Evolutionary conservation across 2,797 vertebrate genomes (phyloP), one percentile per base, ranked within the genome.

Genomic region (Spondyliosoma cantharus): DNA sequence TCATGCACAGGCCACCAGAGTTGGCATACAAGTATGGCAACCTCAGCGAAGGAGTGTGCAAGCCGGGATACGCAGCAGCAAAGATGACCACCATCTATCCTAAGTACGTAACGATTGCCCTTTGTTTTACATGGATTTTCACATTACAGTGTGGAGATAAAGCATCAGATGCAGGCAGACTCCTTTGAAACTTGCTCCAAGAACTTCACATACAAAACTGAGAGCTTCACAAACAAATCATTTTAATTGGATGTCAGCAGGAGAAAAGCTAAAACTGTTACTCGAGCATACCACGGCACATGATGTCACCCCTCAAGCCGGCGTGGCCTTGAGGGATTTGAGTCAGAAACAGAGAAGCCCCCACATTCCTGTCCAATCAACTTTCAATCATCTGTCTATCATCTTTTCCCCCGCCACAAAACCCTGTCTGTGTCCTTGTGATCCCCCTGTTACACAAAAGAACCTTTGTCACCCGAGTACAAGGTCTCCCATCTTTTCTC

Each of bases 11-110:
- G 93, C 95, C 97, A 90, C 93, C 88, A 61, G 97, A 97, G 83
- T 87, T 98, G 90, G 90, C 92, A 70, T 96, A 95, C 86, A 97
- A 96, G 90, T 97, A 97, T 52, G 95, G 96, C 84, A 98, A 98
- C 93, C 95, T 97, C 90, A 97, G 96, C 22, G 96, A 98, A 73
- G 97, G 96, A 81, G 80, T 85, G 70, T 98, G 97, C 94, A 98
- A 96, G 79, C 96, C 96, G 5, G 97, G 97, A 90, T 98, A 96
- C 53, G 95, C 96, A 67, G 96, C 96, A 74, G 96, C 96, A 45
- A 95, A 97, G 92, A 98, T 98, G 97, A 95, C 95, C 49, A 86
- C 95, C 93, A 97, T 98, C 94, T 98, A 96, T 85, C 97, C 97
- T 71, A 97, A 96, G 97, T 98, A 94, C 94, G 94, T 37, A 63